phyloP scores from a whole-genome alignment of 2,888 invertebrate genomes.

The Drosophila merina region DNA sequence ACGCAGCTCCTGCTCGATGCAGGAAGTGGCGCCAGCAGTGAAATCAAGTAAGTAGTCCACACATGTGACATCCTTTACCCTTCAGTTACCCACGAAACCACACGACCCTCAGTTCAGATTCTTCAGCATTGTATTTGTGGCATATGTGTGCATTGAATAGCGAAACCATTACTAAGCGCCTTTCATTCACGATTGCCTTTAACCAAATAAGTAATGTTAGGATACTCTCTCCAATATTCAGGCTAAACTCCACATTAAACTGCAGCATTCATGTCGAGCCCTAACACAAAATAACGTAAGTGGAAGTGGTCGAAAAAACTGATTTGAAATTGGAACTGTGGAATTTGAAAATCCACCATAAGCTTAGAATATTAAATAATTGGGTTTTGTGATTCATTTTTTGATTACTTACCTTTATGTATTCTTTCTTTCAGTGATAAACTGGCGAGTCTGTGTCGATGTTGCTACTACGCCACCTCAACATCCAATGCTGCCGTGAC shows the following conservation, averaged over 20 bases:
- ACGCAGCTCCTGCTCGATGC: slow-evolving; percentile 80
- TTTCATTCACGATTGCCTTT: neutral
- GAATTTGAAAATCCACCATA: neutral
- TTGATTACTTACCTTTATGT: neutral
- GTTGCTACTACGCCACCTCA: slow-evolving; percentile 80
- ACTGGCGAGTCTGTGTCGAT: slow-evolving; percentile 82
- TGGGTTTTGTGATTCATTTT: neutral
- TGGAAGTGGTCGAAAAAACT: neutral
- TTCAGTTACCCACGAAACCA: neutral
- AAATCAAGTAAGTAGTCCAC: slow-evolving; percentile 71
- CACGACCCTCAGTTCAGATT: neutral
- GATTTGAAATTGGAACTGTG: neutral
- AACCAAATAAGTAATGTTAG: slow-evolving; percentile 6
- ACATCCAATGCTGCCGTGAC: slow-evolving; percentile 61
- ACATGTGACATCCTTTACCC: neutral
- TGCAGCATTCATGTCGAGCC: slow-evolving; percentile 28
- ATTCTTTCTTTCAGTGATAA: slow-evolving; percentile 74
- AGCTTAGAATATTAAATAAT: neutral
- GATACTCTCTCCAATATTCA: slow-evolving; percentile 18
- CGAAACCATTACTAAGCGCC: neutral
- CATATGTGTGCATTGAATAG: neutral
- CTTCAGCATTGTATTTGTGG: neutral
- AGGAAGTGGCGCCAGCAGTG: slow-evolving; percentile 53
- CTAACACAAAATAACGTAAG: slow-evolving; percentile 22
- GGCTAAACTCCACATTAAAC: slow-evolving; percentile 33